These are phyloP conservation scores for Ecliptopera silaceata DNA, from an alignment of 2,888 invertebrate genomes.

Conservation along the genomic window DNA sequence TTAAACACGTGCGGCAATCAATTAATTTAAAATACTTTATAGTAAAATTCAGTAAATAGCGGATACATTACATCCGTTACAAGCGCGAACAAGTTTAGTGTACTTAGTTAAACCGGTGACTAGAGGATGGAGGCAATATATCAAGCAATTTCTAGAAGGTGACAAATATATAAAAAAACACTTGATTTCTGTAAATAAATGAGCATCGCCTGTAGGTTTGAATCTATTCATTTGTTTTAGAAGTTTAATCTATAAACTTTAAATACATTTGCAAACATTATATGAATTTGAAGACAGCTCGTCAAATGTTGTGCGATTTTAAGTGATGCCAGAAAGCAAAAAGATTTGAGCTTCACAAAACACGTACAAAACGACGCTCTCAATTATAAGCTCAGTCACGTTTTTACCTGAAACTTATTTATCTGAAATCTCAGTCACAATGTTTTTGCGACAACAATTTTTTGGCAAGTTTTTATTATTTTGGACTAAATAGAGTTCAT, in stretches of 20 bases:
- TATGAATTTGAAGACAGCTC: too few relatives aligned
- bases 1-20: constrained; percentile 16
- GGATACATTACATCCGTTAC: constrained; percentile 24
- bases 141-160: constrained; percentile 33
- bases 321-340: background rate
- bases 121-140: constrained; percentile 38
- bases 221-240: too few relatives aligned
- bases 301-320: too few relatives aligned
- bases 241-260: too few relatives aligned
- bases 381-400: constrained; percentile 46
- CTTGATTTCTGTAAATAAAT: too few relatives aligned
- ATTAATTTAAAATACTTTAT: constrained; percentile 14
- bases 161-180: constrained; percentile 30
- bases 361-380: constrained; percentile 25
- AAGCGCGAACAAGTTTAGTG: constrained; percentile 19
- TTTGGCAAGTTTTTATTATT: constrained; percentile 22
- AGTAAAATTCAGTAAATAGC: constrained; percentile 9
- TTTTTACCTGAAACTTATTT: constrained; percentile 32
- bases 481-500: background rate
- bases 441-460: constrained; percentile 35
- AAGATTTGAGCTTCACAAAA: constrained; percentile 31
- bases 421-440: constrained; percentile 35
- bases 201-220: too few relatives aligned
- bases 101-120: constrained; percentile 29
- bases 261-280: too few relatives aligned